phyloP scores from a whole-genome alignment of 2,113 vertebrate genomes.

The Antechinus stuartii region DNA sequence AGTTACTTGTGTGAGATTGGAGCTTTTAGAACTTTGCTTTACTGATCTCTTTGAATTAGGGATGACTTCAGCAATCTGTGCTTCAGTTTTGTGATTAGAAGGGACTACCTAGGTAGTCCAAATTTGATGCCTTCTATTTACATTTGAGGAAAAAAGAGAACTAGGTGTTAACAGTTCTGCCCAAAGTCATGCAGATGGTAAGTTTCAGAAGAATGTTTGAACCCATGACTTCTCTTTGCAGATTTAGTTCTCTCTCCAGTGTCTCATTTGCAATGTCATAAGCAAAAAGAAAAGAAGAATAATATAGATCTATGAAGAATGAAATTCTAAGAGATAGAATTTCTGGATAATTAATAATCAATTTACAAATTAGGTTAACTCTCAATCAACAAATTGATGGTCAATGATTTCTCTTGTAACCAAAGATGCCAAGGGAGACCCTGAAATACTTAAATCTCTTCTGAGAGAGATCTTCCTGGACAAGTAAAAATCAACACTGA shows the following conservation, averaged over 20 bases:
- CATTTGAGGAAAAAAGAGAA: background rate
- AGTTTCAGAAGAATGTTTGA: background rate
- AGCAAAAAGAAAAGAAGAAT: background rate
- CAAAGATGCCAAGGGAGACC: too few species aligned
- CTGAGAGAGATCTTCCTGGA: too few species aligned
- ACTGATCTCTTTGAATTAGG: background rate
- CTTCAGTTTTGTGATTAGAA: background rate
- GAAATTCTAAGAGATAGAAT: too few species aligned
- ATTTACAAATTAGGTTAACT: too few species aligned
- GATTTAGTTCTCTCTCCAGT: background rate
- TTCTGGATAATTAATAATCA: too few species aligned
- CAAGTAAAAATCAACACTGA: too few species aligned
- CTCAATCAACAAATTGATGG: too few species aligned
- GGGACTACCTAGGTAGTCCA: background rate
- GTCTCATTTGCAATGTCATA: background rate
- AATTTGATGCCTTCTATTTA: background rate
- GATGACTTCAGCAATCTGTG: background rate
- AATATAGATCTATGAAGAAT: background rate
- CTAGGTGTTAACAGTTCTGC: background rate
- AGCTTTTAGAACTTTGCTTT: background rate
- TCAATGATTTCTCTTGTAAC: too few species aligned
- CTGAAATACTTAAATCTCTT: too few species aligned
- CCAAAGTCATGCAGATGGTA: background rate
- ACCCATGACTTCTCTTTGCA: background rate
- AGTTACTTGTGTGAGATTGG: background rate